Conservation (phyloP, 2,113 vertebrate species). For the Pseudolaguvia tuberculata region DNA sequence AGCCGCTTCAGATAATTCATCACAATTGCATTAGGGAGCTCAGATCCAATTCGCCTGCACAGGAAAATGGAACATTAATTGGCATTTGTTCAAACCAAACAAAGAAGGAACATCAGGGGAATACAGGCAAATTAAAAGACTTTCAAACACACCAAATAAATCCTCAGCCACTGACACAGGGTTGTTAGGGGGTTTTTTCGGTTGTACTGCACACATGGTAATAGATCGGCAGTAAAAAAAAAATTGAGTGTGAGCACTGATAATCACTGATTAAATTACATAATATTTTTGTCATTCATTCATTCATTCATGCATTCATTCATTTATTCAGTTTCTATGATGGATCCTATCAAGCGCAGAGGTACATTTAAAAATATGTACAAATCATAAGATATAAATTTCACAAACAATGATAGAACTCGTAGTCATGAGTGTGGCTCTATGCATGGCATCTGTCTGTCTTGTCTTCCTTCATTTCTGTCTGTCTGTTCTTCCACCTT, state of each 20-base stretch:
- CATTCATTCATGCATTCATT: no score
- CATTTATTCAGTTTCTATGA: no score
- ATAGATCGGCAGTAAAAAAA: conserved; percentile 36
- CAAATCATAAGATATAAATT: no score
- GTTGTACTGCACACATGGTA: neutral
- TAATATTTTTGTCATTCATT: no score
- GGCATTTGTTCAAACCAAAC: conserved; percentile 69
- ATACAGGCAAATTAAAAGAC: conserved; percentile 58
- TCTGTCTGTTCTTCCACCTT: no score
- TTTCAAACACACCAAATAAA: conserved; percentile 61
- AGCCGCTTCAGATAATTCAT: conserved; percentile 62
- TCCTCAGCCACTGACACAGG: conserved; percentile 27
- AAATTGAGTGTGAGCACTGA: conserved; percentile 24
- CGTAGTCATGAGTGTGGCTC: no score
- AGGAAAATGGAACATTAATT: conserved; percentile 66
- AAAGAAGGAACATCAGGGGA: conserved; percentile 66
- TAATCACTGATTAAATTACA: neutral
- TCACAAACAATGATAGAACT: no score
- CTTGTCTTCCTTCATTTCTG: no score
- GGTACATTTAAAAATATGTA: no score
- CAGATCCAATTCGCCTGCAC: conserved; percentile 57
- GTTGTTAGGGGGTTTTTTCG: neutral
- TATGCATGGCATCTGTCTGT: no score
- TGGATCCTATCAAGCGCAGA: no score
- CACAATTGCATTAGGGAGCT: conserved; percentile 66